Base-by-base conservation (phyloP, 2,113 vertebrate species). In the Platichthys stellatus region DNA sequence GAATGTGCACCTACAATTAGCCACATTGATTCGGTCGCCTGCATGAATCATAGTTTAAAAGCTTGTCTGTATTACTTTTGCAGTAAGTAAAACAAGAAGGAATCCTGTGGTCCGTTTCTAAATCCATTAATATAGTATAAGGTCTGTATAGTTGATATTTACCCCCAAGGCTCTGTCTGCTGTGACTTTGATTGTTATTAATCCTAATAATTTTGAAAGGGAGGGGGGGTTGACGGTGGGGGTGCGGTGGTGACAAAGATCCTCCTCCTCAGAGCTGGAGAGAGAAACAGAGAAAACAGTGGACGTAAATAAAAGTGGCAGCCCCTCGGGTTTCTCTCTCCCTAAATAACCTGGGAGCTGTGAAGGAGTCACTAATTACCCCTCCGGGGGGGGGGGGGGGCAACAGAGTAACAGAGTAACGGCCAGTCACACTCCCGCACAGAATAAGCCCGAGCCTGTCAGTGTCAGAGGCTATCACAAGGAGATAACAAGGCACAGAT, bases 291-390 rank as follows among this genome's bases (percentile, higher is more conserved):
- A 74, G 76, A 76, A 82, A 91, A 83, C 76, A 84, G 75, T 21
- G 69, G 87, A 92, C 43, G 63, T 84, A 90, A 92, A 90, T 91
- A 90, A 90, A 92, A 86, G 88, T 87, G 92, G 85, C 88, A 89
- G 85, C 74, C 85, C 88, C 80, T 86, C 78, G 82, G 82, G 83
- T 83, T 75, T 92, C 78, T 82, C 74, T 84, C 89, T 93, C 90
- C 86, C 80, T 88, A 89, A 92, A 94, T 92, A 90, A 92, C 91
- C 88, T 86, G 87, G 76, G 80, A 92, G 86, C 81, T 83, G 89
- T 86, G 86, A 91, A 87, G 88, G 87, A 88, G 86, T 92, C 80
- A 88, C 88, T 93, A 93, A 93, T 92, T 91, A 89, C 86, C 85
- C 85, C 85, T 82, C 85, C 87, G 45, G 15, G 45, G 45, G 45